Evolutionary conservation across 1,140 invertebrate species (phyloP), one percentile per base, ranked within the genome.

Genomic region (Elymnias hypermnestra): DNA sequence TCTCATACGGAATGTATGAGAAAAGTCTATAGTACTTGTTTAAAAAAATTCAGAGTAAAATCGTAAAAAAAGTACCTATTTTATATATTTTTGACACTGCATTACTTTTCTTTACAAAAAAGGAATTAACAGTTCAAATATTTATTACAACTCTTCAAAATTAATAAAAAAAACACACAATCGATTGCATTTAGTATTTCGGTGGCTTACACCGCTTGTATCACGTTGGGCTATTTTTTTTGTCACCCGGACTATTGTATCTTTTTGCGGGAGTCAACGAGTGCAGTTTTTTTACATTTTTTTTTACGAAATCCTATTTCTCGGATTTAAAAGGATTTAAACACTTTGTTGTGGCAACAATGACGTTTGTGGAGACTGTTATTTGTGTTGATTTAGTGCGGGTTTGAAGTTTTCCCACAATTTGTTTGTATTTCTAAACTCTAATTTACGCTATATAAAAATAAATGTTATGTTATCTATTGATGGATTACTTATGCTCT

Each of bases 341-440:
- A 77, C 70, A 82, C 72, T 83, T 74, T 84, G 76, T 82, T 84
- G 81, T 84, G 76, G 75, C 75, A 84, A 82, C 77, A 84, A 79
- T 84, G 73, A 72, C 66, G 64, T 72, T 73, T 78, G 69, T 76
- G 62, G 59, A 73, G 63, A 67, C 54, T 51, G 61, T 76, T 54
- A 75, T 77, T 82, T 75, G 72, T 73, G 72, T 72, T 75, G 71
- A 75, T 82, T 77, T 82, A 75, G 57, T 72, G 53, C 48, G 37
- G 40, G 36, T 39, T 59, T 50, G 29, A 40, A 45, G 51, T 42
- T 62, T 81, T 76, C 70, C 50, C 74, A 82, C 74, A 65, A 56
- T 64, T 43, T 52, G 42, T 36, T 36, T 33, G 26, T 29, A 29
- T 29, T 29, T 29, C n/a, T n/a, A n/a, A n/a, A n/a, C n/a, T n/a